A percentile compares a stretch with the other conserved stretches of the same genome.
Conservation (phyloP, 2,888 invertebrate genomes). For the Drepanosiphum platanoidis region DNA sequence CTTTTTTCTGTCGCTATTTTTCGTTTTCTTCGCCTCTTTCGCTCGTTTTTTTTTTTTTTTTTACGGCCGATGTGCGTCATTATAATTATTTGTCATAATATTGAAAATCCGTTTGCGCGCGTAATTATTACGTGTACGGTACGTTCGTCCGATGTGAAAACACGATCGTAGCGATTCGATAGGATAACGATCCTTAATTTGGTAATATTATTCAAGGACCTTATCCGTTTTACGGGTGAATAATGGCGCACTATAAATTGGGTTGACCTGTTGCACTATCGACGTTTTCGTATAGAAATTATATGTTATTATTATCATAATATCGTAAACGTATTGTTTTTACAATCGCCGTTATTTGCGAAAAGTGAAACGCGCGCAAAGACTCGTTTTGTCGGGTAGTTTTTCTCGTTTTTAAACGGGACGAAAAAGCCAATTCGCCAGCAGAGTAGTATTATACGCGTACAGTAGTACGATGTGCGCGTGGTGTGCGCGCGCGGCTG, state of each 20-base stretch:
- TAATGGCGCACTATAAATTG: not conserved
- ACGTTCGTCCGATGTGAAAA: not conserved
- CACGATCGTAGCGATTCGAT: not conserved
- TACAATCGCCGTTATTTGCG: conserved; percentile 14
- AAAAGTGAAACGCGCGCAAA: not conserved
- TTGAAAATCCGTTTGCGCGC: too few species aligned
- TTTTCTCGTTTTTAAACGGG: not conserved
- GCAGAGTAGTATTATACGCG: not conserved
- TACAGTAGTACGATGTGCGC: not conserved
- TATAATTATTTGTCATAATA: too few species aligned
- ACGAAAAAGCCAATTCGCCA: too few species aligned
- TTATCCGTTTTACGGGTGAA: conserved; percentile 10
- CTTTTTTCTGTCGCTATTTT: too few species aligned
- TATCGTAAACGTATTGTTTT: conserved; percentile 34
- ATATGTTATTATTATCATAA: conserved; percentile 1
- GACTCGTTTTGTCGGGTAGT: not conserved
- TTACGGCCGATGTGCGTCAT: too few species aligned
- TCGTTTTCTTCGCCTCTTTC: too few species aligned
- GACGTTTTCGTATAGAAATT: not conserved
- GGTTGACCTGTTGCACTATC: conserved; percentile 35
- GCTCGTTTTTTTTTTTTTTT: too few species aligned
- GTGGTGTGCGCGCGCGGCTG: not conserved
- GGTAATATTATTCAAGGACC: conserved; percentile 33
- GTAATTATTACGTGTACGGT: not conserved
- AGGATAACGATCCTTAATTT: conserved; percentile 27